Base-by-base conservation (phyloP, 2,113 vertebrate species). In the Ammodytes dubius region DNA sequence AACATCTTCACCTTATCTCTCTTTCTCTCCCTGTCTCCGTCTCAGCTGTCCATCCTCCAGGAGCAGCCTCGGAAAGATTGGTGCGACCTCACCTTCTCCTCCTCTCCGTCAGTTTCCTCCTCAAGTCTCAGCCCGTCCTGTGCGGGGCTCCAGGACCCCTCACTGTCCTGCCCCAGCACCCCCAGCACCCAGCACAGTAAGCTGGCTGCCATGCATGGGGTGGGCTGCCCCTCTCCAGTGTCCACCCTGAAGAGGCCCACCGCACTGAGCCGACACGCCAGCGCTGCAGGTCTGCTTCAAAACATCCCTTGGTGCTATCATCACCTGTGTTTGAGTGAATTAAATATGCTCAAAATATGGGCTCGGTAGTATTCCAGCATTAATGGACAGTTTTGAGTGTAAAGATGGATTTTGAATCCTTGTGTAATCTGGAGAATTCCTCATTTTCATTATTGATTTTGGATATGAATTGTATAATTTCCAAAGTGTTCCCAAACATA, bases 221-320 rank as follows among this genome's bases (percentile, higher is more conserved):
- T 93, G 14, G 94, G 91, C 78, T 90, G 93, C 65, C 89, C 95
- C 5, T 95, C 96, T 6, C 8, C 96, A 0, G 87, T 83, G 37
- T 91, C 92, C 52, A 97, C 96, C 0, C 93, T 99, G 73, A 97
- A 96, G 91, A 95, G 97, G 0, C 97, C 98, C 35, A 97, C 96
- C 7, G 95, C 95, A 45, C 96, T 99, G 80, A 98, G 97, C 92
- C 95, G 98, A 52, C 97, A 99, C 0, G 96, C 97, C 92, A 99
- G 98, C 0, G 96, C 97, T 0, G 96, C 96, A 0, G 95, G 93
- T 93, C 15, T 7, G 84, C 1, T 5, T 53, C 11, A 5, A 2
- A 42, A 15, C 50, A 12, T 49, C 13, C 0, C 5, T 47, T 27
- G 27, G 27, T 27, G 27, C 27, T 27, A 27, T 27, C 14, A 27